Evolutionary conservation across 2,113 vertebrate genomes (phyloP).

Genomic region (Sapajus apella): DNA sequence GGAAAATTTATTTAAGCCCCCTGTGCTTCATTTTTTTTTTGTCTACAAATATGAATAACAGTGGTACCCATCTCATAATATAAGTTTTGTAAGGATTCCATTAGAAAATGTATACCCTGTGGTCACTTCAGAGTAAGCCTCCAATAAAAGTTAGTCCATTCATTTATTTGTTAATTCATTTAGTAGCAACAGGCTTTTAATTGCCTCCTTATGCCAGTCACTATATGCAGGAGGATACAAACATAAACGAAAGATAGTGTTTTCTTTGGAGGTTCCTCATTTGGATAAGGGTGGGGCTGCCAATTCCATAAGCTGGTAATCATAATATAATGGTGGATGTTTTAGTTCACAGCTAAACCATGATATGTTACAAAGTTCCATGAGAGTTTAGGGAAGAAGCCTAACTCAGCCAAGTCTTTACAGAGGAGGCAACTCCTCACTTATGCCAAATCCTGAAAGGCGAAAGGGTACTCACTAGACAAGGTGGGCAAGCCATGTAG

Average conservation of each 20-base stretch:
- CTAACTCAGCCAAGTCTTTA: neutral
- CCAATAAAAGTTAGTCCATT: neutral
- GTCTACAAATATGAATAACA: neutral
- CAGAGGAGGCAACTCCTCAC: neutral
- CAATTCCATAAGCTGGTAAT: neutral
- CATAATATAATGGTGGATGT: neutral
- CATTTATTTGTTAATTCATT: neutral
- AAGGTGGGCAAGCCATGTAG: neutral
- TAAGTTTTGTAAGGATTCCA: neutral
- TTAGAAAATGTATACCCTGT: neutral
- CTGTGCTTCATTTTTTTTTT: conserved; percentile 27
- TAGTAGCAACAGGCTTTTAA: neutral
- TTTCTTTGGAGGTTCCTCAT: neutral
- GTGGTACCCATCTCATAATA: neutral
- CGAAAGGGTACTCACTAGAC: neutral
- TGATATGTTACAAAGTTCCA: neutral
- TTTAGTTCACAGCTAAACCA: neutral
- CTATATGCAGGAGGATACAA: neutral
- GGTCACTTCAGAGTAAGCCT: neutral
- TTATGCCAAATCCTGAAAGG: neutral
- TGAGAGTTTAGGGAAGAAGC: neutral
- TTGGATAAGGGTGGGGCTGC: neutral
- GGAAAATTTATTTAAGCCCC: neutral
- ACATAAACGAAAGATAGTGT: neutral
- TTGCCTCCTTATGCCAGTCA: neutral